phyloP scores from a whole-genome alignment of 1,140 invertebrate genomes.

The Drosophila neocordata region DNA sequence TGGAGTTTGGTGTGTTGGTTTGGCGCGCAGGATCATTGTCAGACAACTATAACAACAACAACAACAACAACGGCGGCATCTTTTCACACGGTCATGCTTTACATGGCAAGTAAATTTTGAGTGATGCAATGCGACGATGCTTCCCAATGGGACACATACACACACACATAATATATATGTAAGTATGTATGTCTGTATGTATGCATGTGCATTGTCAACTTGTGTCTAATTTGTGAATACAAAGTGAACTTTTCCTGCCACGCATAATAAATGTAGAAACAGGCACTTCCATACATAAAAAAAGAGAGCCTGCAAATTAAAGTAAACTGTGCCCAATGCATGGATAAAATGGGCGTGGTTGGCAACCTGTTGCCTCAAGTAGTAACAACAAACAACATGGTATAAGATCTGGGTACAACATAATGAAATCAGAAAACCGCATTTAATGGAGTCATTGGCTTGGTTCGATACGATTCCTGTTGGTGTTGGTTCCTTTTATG shows the following conservation, averaged over 20 bases:
- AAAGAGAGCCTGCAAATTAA: neutral
- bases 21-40: slow-evolving; percentile 18
- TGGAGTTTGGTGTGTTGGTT: no score
- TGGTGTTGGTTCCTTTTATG: neutral
- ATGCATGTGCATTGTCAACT: slow-evolving; percentile 28
- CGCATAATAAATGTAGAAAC: slow-evolving; percentile 28
- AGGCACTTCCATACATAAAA: neutral
- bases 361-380: slow-evolving; percentile 66
- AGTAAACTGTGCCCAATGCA: neutral
- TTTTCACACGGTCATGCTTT: slow-evolving; percentile 60
- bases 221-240: slow-evolving; percentile 69
- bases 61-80: slow-evolving; percentile 23
- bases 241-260: slow-evolving; percentile 54
- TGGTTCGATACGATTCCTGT: neutral
- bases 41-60: neutral
- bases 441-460: slow-evolving; percentile 78
- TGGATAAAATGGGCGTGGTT: slow-evolving; percentile 33
- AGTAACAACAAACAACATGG: slow-evolving; percentile 19
- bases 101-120: slow-evolving; percentile 57
- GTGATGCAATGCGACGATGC: slow-evolving; percentile 22
- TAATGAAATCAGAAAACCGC: slow-evolving; percentile 56
- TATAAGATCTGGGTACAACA: slow-evolving; percentile 29
- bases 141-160: slow-evolving; percentile 11
- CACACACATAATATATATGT: neutral
- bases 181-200: neutral